These are phyloP conservation scores for Psittacula cyanocephala DNA, from an alignment of 2,113 vertebrate species.

Conservation along the genomic window DNA sequence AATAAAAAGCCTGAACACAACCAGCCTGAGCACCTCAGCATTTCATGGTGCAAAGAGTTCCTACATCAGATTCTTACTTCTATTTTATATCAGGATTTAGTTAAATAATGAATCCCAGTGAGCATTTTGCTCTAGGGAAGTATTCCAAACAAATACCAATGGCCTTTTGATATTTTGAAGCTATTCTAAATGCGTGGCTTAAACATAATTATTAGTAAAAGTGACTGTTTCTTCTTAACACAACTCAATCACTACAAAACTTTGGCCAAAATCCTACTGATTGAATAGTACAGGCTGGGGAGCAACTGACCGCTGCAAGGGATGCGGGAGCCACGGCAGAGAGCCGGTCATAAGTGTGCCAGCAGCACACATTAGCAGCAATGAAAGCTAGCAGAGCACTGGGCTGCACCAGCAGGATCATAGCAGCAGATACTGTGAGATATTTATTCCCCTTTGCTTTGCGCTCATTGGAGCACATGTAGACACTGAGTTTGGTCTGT, in stretches of 20 bases:
- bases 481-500: neutral
- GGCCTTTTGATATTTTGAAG: neutral
- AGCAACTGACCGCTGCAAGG: neutral
- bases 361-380: neutral
- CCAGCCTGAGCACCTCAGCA: neutral
- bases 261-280: neutral
- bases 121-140: neutral
- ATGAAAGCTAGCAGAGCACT: neutral
- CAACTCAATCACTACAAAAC: neutral
- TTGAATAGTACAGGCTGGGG: neutral
- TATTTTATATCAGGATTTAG: neutral
- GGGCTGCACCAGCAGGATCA: neutral
- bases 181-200: neutral
- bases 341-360: fast-evolving
- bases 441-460: neutral
- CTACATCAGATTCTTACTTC: neutral
- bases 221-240: neutral
- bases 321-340: neutral
- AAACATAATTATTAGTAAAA: neutral
- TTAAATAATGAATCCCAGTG: neutral
- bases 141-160: neutral
- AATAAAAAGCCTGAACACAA: neutral
- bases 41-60: neutral
- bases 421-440: neutral
- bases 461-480: neutral